Conservation (phyloP, 2,113 vertebrate genomes). For the Nothoprocta pentlandii region DNA sequence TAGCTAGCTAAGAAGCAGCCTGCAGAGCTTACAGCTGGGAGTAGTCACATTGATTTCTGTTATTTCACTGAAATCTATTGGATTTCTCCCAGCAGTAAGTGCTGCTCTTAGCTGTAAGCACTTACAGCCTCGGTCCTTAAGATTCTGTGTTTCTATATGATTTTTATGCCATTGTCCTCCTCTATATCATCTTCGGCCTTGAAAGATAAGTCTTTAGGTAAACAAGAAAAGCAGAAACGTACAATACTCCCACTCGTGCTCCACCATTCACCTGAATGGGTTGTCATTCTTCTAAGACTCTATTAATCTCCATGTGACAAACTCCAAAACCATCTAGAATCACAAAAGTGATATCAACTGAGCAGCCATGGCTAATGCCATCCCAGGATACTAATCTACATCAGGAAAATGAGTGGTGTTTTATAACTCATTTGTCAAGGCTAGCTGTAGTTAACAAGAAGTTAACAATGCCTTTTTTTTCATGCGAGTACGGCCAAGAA, state of each 20-base stretch:
- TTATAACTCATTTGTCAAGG: neutral
- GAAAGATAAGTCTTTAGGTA: neutral
- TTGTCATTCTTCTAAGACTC: neutral
- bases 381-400: neutral
- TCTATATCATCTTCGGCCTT: neutral
- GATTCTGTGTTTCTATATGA: neutral
- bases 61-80: slow-evolving; percentile 14
- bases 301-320: neutral
- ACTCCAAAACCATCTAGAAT: neutral
- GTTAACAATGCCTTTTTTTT: neutral
- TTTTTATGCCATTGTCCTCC: neutral
- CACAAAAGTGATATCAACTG: neutral
- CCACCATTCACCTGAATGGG: neutral
- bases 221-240: neutral
- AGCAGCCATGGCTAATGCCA: neutral
- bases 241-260: neutral
- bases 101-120: neutral
- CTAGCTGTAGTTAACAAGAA: neutral
- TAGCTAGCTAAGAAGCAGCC: neutral
- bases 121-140: neutral
- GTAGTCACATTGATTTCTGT: neutral
- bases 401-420: neutral
- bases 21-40: neutral
- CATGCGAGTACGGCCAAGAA: neutral
- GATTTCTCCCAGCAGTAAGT: neutral